Base-by-base conservation (phyloP, 2,113 vertebrate species). In the Loxodonta africana region DNA sequence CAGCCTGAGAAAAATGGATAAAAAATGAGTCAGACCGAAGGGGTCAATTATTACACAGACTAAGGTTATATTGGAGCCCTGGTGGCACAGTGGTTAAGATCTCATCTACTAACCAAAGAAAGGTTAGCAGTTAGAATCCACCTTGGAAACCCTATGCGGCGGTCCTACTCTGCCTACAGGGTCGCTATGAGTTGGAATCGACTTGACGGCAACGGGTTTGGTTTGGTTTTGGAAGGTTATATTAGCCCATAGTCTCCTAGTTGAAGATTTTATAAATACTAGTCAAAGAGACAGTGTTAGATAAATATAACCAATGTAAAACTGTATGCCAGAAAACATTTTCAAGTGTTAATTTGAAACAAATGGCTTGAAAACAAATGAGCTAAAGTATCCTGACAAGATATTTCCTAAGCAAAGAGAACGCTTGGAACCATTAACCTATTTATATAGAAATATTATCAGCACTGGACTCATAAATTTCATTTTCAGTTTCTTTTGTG, bases 281-380 rank as follows among this genome's bases (percentile, higher is more conserved):
- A 74, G 17, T 88, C 37, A 53, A 88, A 67, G 21, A 4, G 8
- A 63, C 33, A 30, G 21, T 74, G 37, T 94, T 94, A 71, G 21
- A 80, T 69, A 92, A 92, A 81, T 88, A 74, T 83, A 91, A 83
- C 5, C 33, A 95, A 74, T 97, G 91, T 41, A 71, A 94, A 87
- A 51, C 44, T 8, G 0, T 65, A 5, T 92, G 4, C 44, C 60
- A 67, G 33, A 87, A 87, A 83, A 46, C 87, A 87, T 73, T 85
- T 96, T 48, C 48, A 77, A 65, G 7, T 90, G 30, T 7, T 46
- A 95, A 97, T 69, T 90, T 53, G 44, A 44, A 95, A 33, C 26
- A 96, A 88, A 65, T 87, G 80, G 48, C 60, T 93, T 63, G 14
- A 21, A 30, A 74, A 81, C 20, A 69, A 60, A 53, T 11, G 2